These are phyloP conservation scores for Eupithecia pulchellata DNA, from an alignment of 2,888 invertebrate genomes.

Conservation along the genomic window DNA sequence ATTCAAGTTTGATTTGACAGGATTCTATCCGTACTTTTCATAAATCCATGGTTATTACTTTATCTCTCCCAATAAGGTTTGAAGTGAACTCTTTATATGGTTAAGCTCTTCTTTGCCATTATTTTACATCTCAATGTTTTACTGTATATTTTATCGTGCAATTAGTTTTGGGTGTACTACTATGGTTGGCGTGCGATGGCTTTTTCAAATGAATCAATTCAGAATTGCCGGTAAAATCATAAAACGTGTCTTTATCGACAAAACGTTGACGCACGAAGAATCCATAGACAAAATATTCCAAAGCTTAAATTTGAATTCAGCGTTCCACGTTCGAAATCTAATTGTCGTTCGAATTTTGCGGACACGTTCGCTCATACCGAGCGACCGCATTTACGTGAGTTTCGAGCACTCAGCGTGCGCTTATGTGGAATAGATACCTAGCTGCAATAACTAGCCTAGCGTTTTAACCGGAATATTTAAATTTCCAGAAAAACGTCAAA, in stretches of 20 bases:
- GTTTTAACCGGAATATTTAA: not conserved
- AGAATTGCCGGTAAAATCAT: not conserved
- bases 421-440: constrained; percentile 13
- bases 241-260: not conserved
- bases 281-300: constrained; percentile 9
- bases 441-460: not conserved
- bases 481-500: not conserved
- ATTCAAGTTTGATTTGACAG: no score
- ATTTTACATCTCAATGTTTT: no score
- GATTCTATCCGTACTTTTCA: no score
- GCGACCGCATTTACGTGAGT: constrained; percentile 25
- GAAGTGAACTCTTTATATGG: no score
- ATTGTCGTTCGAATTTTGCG: constrained; percentile 31
- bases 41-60: no score
- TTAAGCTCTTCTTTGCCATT: no score
- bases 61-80: no score
- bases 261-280: not conserved
- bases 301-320: constrained; percentile 1
- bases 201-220: not conserved
- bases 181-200: not conserved
- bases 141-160: not conserved
- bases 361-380: constrained; percentile 20
- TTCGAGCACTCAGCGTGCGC: constrained; percentile 28
- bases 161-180: not conserved
- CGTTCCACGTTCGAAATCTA: constrained; percentile 26